Base-by-base conservation (phyloP, 2,888 invertebrate genomes). In the Galerucella calmariensis region DNA sequence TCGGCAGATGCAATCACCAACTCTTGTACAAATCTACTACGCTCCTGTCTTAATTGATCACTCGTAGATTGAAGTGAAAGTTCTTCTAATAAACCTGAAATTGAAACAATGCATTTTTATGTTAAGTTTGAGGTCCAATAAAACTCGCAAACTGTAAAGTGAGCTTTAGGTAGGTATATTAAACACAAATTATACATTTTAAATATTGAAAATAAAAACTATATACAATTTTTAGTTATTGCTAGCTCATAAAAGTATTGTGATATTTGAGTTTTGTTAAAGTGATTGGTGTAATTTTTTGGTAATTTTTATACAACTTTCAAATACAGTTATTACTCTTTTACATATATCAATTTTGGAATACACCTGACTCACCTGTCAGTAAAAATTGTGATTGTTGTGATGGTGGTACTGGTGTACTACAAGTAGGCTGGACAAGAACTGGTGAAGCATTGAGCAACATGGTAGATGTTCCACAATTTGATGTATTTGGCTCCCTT, bases 21-120 rank as follows among this genome's bases (percentile, higher is more conserved):
- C 86, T 93, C 92, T 87, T 93, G 92, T 77, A 93, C 92, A 88
- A 93, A 94, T 83, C 92, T 89, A 84, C 90, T 90, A 76, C 91
- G 89, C 86, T 93, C 92, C 77, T 91, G 90, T 76, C 91, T 89
- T 81, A 90, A 89, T 81, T 90, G 87, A 81, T 91, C 91, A 73
- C 88, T 84, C 70, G 88, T 88, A 78, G 90, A 88, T 83, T 90
- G 89, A 90, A 84, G 90, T 87, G 86, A 92, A 88, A 86, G 90
- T 89, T 85, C 88, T 90, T 87, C 87, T 63, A 87, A 77, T 72
- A 87, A 79, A 73, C 85, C 82, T 82, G 46, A n/a, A 78, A 77
- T 14, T 9, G 16, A 63, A 44, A 63, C n/a, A 27, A 61, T 61
- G 14, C 12, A 2, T 9, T 59, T 46, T 12, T 59, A 61, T 35